These are phyloP conservation scores for Carapus acus DNA, from an alignment of 2,797 vertebrate species.

Conservation along the genomic window DNA sequence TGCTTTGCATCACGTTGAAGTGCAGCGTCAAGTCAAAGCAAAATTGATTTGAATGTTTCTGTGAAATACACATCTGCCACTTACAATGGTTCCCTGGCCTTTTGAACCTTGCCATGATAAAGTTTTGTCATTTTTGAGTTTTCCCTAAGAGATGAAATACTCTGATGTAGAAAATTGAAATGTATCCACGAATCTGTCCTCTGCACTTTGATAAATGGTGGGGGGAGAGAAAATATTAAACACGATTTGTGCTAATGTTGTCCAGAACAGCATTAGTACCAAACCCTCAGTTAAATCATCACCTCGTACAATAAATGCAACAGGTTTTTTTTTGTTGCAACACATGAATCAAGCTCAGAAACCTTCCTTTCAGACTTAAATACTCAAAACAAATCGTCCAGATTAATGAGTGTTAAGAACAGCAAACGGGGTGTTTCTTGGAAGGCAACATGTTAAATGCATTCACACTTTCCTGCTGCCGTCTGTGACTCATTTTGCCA, in stretches of 20 bases:
- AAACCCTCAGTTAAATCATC: background rate
- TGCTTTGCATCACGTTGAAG: constrained; percentile 33
- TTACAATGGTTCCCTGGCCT: no score
- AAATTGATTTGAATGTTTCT: constrained; percentile 38
- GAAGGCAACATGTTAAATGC: constrained; percentile 23
- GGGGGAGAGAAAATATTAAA: background rate
- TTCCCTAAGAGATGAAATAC: background rate
- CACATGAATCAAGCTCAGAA: no score
- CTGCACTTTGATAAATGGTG: background rate
- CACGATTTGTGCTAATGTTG: background rate
- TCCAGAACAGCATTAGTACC: background rate
- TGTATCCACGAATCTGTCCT: background rate
- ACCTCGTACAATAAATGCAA: background rate
- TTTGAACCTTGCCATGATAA: no score
- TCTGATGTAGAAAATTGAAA: background rate
- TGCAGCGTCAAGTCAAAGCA: constrained; percentile 26
- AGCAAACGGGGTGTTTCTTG: constrained; percentile 17
- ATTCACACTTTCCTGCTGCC: constrained; percentile 39
- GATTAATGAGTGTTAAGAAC: constrained; percentile 15
- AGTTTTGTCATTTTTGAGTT: background rate
- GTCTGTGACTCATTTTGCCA: constrained; percentile 47
- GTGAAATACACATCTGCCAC: constrained; percentile 13
- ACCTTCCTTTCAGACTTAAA: no score
- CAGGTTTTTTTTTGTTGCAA: no score
- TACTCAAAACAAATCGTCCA: no score